Evolutionary conservation across 2,888 invertebrate genomes (phyloP).

Genomic region (Formica aserva): DNA sequence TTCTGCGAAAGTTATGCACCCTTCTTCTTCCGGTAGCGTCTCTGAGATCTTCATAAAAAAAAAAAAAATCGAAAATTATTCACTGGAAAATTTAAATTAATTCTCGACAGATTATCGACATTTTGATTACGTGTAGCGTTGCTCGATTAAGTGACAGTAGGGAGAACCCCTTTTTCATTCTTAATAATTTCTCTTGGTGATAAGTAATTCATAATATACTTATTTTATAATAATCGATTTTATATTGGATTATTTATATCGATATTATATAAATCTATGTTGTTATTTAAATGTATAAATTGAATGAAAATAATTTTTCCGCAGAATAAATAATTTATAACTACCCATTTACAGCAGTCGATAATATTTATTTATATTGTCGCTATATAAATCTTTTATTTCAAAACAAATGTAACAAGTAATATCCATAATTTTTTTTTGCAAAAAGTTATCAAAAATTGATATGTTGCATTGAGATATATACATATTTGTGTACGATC

Average conservation of each 20-base stretch:
- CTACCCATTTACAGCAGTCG: neutral
- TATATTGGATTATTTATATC: conserved; percentile 15
- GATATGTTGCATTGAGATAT: neutral
- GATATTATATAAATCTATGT: neutral
- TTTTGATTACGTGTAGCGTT: neutral
- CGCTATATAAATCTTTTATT: neutral
- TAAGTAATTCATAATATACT: neutral
- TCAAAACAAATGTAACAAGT: neutral
- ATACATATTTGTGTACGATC: neutral
- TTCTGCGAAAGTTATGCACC: conserved; percentile 21
- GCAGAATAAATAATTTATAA: neutral
- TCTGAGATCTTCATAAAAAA: conserved; percentile 21
- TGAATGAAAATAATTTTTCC: neutral
- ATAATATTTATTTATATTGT: conserved; percentile 6
- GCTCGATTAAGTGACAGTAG: too few species aligned
- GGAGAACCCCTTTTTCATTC: neutral
- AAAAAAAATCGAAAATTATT: conserved; percentile 11
- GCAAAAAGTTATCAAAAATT: neutral
- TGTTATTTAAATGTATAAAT: neutral
- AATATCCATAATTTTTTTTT: neutral
- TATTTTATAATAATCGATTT: conserved; percentile 25
- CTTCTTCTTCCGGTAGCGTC: neutral
- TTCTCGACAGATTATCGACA: neutral
- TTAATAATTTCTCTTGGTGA: neutral
- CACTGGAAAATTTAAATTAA: conserved; percentile 1